A percentile compares a stretch with the other conserved stretches of the same genome.
Evolutionary conservation across 2,797 vertebrate species (phyloP).

Genomic region (Jordanella pulchra): DNA sequence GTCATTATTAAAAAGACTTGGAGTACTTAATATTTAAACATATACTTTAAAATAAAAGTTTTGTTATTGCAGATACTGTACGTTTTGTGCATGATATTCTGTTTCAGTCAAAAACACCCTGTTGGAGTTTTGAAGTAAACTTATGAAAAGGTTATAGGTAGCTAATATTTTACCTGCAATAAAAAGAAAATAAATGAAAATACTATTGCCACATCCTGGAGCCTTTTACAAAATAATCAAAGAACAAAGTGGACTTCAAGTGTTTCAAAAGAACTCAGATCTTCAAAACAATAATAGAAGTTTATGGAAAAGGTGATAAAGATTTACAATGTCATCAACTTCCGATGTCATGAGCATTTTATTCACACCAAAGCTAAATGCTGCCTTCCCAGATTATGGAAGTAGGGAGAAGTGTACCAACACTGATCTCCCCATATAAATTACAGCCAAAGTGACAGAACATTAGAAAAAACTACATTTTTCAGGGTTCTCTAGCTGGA

Average conservation of each 20-base stretch:
- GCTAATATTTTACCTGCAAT: not conserved
- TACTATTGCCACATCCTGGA: not conserved
- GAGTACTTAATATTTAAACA: slow-evolving; percentile 23
- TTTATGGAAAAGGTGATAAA: not conserved
- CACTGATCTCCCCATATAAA: too few species aligned
- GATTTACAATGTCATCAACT: not conserved
- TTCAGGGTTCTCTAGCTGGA: too few species aligned
- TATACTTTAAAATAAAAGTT: slow-evolving; percentile 5
- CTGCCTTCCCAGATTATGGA: too few species aligned
- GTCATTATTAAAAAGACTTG: slow-evolving; percentile 66
- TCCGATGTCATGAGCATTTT: not conserved
- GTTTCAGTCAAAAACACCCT: not conserved
- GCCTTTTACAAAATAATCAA: not conserved
- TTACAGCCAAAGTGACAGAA: too few species aligned
- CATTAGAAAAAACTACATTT: too few species aligned
- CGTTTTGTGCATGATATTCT: not conserved
- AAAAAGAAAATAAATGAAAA: not conserved
- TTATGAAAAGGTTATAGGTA: not conserved
- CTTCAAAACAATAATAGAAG: not conserved
- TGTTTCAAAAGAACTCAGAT: not conserved
- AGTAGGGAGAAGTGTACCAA: too few species aligned
- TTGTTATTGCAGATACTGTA: slow-evolving; percentile 28
- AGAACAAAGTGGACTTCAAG: not conserved
- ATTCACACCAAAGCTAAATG: not conserved
- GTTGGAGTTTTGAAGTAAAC: not conserved